These are phyloP conservation scores for Propithecus deckenii DNA, from an alignment of 2,797 vertebrate genomes.

Conservation along the genomic window DNA sequence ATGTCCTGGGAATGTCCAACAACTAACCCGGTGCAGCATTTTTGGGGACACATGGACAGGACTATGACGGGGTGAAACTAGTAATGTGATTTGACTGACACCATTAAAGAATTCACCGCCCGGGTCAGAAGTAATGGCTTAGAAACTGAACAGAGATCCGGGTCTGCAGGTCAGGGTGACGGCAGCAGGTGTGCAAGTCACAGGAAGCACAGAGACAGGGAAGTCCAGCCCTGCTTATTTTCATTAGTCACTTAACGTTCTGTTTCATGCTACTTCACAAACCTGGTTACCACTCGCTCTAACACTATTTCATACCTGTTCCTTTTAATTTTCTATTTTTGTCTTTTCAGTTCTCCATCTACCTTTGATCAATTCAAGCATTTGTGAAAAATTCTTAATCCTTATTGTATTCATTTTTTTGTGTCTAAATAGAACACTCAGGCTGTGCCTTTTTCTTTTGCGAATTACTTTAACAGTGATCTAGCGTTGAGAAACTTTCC, in stretches of 20 bases:
- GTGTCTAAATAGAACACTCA: background rate
- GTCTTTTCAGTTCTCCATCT: background rate
- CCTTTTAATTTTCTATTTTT: background rate
- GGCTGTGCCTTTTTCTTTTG: background rate
- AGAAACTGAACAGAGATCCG: background rate
- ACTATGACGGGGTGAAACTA: background rate
- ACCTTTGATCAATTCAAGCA: background rate
- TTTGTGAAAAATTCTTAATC: background rate
- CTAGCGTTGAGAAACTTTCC: background rate
- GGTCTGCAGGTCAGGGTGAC: background rate
- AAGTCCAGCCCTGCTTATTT: background rate
- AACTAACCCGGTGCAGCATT: background rate
- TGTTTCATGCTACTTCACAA: background rate
- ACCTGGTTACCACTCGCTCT: background rate
- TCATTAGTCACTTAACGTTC: background rate
- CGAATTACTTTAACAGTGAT: background rate
- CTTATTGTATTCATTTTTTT: background rate
- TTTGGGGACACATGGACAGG: background rate
- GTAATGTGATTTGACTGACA: background rate
- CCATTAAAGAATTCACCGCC: background rate
- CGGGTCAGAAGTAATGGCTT: background rate
- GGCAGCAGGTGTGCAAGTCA: background rate
- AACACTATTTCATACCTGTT: background rate
- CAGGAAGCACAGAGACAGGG: background rate
- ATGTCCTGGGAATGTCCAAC: background rate